Percentiles rank a stretch among this genome's conserved stretches.
These are phyloP conservation scores for Oligia fasciuncula DNA, from an alignment of 2,888 invertebrate genomes.

Conservation along the genomic window DNA sequence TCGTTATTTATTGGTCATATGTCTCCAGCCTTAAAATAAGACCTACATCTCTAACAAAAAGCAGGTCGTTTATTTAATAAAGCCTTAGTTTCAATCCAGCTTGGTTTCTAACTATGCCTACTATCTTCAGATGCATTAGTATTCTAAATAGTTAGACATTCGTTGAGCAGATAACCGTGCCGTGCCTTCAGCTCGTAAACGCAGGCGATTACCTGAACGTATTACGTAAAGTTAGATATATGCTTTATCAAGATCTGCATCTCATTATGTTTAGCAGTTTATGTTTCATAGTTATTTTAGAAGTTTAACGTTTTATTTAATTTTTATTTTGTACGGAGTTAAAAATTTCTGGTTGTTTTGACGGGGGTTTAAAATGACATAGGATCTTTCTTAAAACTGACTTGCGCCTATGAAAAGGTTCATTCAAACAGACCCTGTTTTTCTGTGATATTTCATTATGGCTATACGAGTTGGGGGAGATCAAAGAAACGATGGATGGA, in stretches of 20 bases:
- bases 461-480: not conserved
- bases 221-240: slow-evolving; percentile 31
- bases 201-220: slow-evolving; percentile 24
- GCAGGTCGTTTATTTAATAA: not conserved
- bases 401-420: not conserved
- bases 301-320: not conserved
- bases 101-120: not conserved
- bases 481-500: not conserved
- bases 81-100: not conserved
- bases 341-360: not conserved
- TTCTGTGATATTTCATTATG: not conserved
- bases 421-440: not conserved
- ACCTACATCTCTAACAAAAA: too few relatives aligned
- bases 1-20: not conserved
- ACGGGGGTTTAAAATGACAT: not conserved
- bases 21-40: not conserved
- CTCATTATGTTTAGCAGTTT: slow-evolving; percentile 6
- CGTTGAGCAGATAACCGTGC: slow-evolving; percentile 10
- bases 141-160: slow-evolving; percentile 23
- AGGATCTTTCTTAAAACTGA: not conserved
- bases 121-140: not conserved
- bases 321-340: not conserved
- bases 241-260: slow-evolving; percentile 31
- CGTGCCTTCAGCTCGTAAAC: slow-evolving; percentile 42
- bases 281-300: slow-evolving; percentile 19